Percentiles rank a stretch among this genome's conserved stretches.
These are phyloP conservation scores for Galbula dea DNA, from an alignment of 2,113 vertebrate genomes.

Conservation along the genomic window DNA sequence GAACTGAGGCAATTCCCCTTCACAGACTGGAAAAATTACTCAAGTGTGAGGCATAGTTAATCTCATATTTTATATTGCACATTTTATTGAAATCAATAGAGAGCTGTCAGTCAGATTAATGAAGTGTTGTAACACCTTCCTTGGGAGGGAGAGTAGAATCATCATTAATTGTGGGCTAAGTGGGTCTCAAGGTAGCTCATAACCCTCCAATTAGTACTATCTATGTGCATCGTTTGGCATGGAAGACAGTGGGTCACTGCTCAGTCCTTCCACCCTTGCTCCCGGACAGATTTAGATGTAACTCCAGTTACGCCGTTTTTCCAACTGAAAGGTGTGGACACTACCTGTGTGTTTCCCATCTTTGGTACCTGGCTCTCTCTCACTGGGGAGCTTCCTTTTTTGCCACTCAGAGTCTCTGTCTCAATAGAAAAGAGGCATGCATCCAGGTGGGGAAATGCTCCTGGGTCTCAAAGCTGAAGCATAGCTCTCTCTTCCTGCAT, in stretches of 20 bases:
- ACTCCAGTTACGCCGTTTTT: background rate
- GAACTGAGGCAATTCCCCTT: background rate
- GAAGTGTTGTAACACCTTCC: background rate
- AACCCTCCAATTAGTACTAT: background rate
- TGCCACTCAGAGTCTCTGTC: background rate
- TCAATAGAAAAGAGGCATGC: accelerated
- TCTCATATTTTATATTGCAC: background rate
- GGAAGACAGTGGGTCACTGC: background rate
- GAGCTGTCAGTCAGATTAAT: background rate
- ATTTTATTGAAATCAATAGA: background rate
- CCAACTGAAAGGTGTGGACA: accelerated
- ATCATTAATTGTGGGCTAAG: background rate
- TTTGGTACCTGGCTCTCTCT: background rate
- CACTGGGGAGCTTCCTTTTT: background rate
- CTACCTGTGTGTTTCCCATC: accelerated
- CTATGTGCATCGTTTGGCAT: accelerated
- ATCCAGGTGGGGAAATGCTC: too few species aligned
- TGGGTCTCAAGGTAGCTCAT: background rate
- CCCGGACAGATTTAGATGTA: background rate
- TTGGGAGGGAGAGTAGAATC: background rate
- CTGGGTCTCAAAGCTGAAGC: background rate
- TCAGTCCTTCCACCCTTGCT: background rate
- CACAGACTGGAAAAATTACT: background rate
- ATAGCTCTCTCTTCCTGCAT: background rate
- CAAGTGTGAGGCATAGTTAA: background rate